Evolutionary conservation across 2,888 invertebrate species (phyloP), one percentile per base, ranked within the genome.

Genomic region (Drosophila formosana): DNA sequence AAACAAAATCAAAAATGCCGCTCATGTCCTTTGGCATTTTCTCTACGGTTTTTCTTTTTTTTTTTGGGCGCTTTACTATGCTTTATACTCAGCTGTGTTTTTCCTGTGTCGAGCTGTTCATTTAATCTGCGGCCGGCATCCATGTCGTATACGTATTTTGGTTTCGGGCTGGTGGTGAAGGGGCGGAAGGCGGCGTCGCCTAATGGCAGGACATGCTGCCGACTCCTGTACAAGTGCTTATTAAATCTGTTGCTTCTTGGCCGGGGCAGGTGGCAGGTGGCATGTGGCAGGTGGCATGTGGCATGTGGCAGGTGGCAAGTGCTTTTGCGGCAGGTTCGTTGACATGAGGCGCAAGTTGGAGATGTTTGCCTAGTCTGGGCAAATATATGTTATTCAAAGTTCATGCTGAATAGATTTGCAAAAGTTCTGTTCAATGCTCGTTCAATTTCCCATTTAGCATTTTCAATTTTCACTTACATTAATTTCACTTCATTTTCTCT

Each of bases 1-100:
- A 70, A 81, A 81, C 60, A 76, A 63, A 62, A 81, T 68, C 62
- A 80, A 74, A 78, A 68, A 74, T 68, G 49, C 62, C 63, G 43
- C 49, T 46, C 60, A 70, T 80, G 75, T 78, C 71, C 67, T 55
- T 66, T 63, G 66, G 64, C 69, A 53, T 4, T 61, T 39, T 50
- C 11, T 37, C 9, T 30, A 18, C 30, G 30, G 6, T 34, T 34
- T 34, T 1, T 1, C 11, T 37, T 50, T 60, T 49, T 65, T 62
- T 60, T 60, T 51, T 47, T 52, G 4, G 39, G 13, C 13, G 13
- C 39, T 13, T 13, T 39, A 39, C n/a, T 39, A 5, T 39, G 39
- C 39, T 39, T 5, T 37, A 37, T 37, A 11, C 37, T 37, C 11
- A 4, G 4, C 4, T 13, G 39, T n/a, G 13, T 13, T 13, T 39